Evolutionary conservation across 1,140 invertebrate genomes (phyloP).

Genomic region (Sminthurinus signatus): DNA sequence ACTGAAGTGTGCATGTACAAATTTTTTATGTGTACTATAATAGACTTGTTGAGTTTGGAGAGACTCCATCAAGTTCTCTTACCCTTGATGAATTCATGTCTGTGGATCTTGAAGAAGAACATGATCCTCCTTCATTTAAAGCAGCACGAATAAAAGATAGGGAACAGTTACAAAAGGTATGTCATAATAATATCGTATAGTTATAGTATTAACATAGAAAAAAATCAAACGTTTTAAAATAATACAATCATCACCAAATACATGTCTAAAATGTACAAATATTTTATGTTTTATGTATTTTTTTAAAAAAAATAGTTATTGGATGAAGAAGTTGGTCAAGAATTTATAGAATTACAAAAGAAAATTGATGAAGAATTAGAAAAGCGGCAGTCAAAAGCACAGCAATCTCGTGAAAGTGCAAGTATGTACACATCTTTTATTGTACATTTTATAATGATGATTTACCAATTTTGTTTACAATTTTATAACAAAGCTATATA

Average conservation of each 20-base stretch:
- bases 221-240: constrained; percentile 17
- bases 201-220: constrained; percentile 7
- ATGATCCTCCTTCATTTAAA: constrained; percentile 92
- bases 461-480: too few relatives aligned
- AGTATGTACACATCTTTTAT: too few relatives aligned
- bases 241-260: too few relatives aligned
- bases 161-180: constrained; percentile 65
- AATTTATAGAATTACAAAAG: constrained; percentile 60
- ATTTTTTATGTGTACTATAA: too few relatives aligned
- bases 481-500: not conserved
- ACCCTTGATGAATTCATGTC: constrained; percentile 96
- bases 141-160: constrained; percentile 78
- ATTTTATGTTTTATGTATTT: too few relatives aligned
- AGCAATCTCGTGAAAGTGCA: too few relatives aligned
- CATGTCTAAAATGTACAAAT: too few relatives aligned
- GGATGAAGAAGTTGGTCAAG: constrained; percentile 45
- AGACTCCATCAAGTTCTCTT: constrained; percentile 81
- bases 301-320: too few relatives aligned
- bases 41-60: constrained; percentile 87
- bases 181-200: not conserved
- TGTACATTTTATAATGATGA: too few relatives aligned
- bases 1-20: too few relatives aligned
- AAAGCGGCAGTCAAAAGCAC: constrained; percentile 22
- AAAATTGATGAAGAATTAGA: constrained; percentile 40
- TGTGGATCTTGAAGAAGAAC: constrained; percentile 92